These are phyloP conservation scores for Australoheros scitulus DNA, from an alignment of 2,113 vertebrate genomes.

Conservation along the genomic window DNA sequence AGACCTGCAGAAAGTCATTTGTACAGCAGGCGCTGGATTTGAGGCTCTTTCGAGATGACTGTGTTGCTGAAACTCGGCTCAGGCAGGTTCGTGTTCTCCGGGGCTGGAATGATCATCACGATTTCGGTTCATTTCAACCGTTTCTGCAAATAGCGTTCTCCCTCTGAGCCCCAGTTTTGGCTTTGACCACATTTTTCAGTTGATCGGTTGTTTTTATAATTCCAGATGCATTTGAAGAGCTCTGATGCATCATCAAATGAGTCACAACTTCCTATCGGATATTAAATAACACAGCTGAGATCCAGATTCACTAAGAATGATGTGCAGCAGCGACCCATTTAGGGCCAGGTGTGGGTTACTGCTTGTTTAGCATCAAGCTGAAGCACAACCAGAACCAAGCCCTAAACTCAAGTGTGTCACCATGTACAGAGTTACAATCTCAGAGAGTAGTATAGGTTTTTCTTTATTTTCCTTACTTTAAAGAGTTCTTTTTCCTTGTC, in stretches of 20 bases:
- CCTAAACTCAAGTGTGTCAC: background rate
- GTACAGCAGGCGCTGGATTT: background rate
- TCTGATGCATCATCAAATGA: background rate
- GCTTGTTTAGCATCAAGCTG: background rate
- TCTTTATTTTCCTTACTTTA: too few species aligned
- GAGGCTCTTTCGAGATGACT: background rate
- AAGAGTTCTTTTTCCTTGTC: background rate
- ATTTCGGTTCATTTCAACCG: background rate
- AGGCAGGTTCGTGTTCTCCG: background rate
- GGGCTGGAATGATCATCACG: background rate
- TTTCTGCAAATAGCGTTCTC: background rate
- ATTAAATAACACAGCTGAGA: background rate
- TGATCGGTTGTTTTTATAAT: background rate
- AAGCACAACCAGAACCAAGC: background rate
- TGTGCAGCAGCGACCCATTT: background rate
- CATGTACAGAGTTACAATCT: background rate
- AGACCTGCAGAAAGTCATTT: background rate
- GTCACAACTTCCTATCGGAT: background rate
- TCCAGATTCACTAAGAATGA: slow-evolving; percentile 22
- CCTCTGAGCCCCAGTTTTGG: background rate
- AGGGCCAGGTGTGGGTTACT: background rate
- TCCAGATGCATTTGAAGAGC: background rate
- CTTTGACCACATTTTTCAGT: background rate
- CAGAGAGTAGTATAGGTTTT: background rate
- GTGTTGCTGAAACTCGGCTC: background rate